Percentiles rank a stretch among this genome's conserved stretches.
phyloP scores from a whole-genome alignment of 2,888 invertebrate species.

The Nudaria mundana region DNA sequence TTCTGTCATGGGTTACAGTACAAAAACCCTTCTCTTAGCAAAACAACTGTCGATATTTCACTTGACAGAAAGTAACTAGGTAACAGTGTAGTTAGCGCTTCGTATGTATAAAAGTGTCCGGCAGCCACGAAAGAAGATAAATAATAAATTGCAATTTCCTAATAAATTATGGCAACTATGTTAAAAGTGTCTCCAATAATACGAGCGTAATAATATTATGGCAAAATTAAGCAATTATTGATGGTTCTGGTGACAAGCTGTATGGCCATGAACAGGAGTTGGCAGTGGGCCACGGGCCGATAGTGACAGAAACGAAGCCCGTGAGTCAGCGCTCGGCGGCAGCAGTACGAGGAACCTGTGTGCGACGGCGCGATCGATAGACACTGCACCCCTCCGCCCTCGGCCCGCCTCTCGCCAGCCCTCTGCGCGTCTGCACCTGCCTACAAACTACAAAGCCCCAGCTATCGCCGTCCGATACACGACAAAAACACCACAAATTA shows the following conservation, averaged over 20 bases:
- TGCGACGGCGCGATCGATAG: constrained; percentile 76
- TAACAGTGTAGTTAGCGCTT: too few species aligned
- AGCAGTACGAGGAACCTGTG: constrained; percentile 57
- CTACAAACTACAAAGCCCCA: constrained; percentile 48
- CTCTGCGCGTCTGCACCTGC: constrained; percentile 50
- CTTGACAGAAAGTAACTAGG: too few species aligned
- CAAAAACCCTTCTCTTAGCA: too few species aligned
- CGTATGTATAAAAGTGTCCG: too few species aligned
- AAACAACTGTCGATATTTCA: too few species aligned
- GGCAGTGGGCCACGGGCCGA: constrained; percentile 64
- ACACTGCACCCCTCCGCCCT: constrained; percentile 54
- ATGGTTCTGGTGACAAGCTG: constrained; percentile 50
- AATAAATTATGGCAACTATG: neutral
- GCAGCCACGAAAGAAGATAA: too few species aligned
- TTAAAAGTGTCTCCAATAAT: constrained; percentile 11
- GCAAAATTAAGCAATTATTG: constrained; percentile 55
- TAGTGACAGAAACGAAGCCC: constrained; percentile 53
- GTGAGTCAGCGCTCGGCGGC: constrained; percentile 66
- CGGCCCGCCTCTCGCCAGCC: constrained; percentile 31
- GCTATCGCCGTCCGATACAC: constrained; percentile 43
- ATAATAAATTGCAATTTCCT: constrained; percentile 1
- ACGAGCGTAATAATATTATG: constrained; percentile 18
- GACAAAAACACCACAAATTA: constrained; percentile 39
- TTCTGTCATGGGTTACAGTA: too few species aligned
- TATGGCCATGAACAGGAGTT: constrained; percentile 58